phyloP scores from a whole-genome alignment of 92 coral and sea anemone species.

The Pocillopora grandis region DNA sequence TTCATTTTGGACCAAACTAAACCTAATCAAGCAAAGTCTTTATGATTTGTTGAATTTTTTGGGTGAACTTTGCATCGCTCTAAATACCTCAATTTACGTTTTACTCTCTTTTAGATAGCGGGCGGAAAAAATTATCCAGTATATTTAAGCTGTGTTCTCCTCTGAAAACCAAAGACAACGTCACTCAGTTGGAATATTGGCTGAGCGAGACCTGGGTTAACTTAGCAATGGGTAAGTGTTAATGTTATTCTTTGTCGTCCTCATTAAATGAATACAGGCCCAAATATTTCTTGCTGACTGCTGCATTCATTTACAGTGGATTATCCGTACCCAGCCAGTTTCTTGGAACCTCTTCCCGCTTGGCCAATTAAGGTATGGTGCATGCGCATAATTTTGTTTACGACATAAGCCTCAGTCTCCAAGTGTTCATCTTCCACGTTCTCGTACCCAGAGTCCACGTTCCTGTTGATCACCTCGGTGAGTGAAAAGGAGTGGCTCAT shows the following conservation, averaged over 20 bases:
- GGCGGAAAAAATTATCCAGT: constrained; percentile 64
- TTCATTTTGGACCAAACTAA: too few species aligned
- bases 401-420: too few species aligned
- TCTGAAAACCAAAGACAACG: constrained; percentile 70
- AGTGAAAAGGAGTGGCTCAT: too few species aligned
- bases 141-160: constrained; percentile 88
- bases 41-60: not conserved
- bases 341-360: constrained; percentile 97
- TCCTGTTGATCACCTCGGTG: too few species aligned
- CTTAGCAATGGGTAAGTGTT: constrained; percentile 92
- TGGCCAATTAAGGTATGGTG: constrained; percentile 93
- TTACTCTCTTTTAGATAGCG: constrained; percentile 49
- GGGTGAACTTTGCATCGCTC: not conserved
- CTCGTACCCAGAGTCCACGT: too few species aligned
- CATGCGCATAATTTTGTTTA: too few species aligned
- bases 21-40: not conserved
- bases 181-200: constrained; percentile 75
- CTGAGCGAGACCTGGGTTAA: constrained; percentile 96
- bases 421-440: too few species aligned
- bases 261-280: too few species aligned
- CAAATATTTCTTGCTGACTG: not conserved
- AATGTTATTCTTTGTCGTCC: not conserved
- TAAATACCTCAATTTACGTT: not conserved
- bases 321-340: constrained; percentile 92
- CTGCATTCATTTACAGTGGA: constrained; percentile 66